These are phyloP conservation scores for Diloba caeruleocephala DNA, from an alignment of 2,888 invertebrate genomes.

Conservation along the genomic window DNA sequence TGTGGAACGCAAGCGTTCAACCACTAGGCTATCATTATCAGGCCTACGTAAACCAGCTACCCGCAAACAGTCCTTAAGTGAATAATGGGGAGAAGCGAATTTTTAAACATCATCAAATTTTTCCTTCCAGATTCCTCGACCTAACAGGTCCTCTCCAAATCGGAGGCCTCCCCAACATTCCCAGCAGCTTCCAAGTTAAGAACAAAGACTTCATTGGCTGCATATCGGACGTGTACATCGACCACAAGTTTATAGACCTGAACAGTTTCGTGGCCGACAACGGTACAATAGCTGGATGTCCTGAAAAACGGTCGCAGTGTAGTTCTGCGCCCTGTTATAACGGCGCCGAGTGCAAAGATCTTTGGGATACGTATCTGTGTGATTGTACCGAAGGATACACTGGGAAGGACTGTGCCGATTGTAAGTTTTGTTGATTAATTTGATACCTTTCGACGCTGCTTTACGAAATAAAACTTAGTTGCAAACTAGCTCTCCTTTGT, in stretches of 20 bases:
- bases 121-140: slow-evolving; percentile 92
- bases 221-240: slow-evolving; percentile 95
- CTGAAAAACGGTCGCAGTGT: slow-evolving; percentile 95
- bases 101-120: not conserved
- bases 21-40: too few relatives aligned
- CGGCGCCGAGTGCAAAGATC: slow-evolving; percentile 95
- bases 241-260: slow-evolving; percentile 95
- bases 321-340: slow-evolving; percentile 95
- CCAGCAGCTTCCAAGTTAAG: slow-evolving; percentile 93
- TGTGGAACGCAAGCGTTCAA: too few relatives aligned
- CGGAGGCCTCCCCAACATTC: slow-evolving; percentile 96
- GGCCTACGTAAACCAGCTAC: too few relatives aligned
- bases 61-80: too few relatives aligned
- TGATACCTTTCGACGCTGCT: too few relatives aligned
- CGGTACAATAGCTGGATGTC: slow-evolving; percentile 96
- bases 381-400: slow-evolving; percentile 95
- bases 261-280: slow-evolving; percentile 97
- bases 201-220: slow-evolving; percentile 97
- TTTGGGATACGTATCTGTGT: slow-evolving; percentile 97
- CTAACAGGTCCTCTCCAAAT: slow-evolving; percentile 97
- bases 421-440: slow-evolving; percentile 73
- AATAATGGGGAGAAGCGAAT: too few relatives aligned
- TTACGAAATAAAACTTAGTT: too few relatives aligned
- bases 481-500: too few relatives aligned
- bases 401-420: slow-evolving; percentile 96